Base-by-base conservation (phyloP, 1,140 invertebrate species). In the Aphaenogaster floridana region DNA sequence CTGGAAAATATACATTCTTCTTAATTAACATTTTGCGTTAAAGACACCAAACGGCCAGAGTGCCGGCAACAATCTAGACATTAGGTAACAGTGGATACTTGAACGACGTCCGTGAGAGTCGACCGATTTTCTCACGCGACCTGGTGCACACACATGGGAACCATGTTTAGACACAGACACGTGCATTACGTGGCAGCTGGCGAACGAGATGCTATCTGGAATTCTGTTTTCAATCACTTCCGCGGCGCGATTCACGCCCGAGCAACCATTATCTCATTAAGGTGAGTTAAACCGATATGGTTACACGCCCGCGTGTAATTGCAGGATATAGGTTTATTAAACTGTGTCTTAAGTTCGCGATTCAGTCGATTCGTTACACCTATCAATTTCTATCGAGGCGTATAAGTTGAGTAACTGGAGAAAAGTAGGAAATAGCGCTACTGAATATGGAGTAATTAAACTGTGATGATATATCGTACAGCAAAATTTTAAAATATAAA, bases 111-210 rank as follows among this genome's bases (percentile, higher is more conserved):
- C 79, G 81, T 90, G 91, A 91, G 91, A 91, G 86, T 87, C 86
- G 76, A 80, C 28, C 57, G 85, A 91, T 92, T 92, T 92, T 92
- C 90, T 90, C 91, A 92, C 88, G 90, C 78, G 85, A 87, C 45
- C 87, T 15, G 78, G 42, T 15, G 42, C 42, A 45, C n/a, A 52
- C 21, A 28, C 68, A 72, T 52, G 79, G 68, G 61, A 85, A 79
- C 48, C 42, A 11, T 28, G 64, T 50, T 87, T 84, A 88, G 45
- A 69, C 81, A 61, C 34, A 86, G 74, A 85, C 64, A 57, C 34
- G 42, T 28, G 28, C 39, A 79, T 72, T 86, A 85, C 17, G 13
- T 64, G n/a, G 63, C 34, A 17, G 39, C 50, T 48, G 61, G 63
- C 63, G 76, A 89, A 80, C 68, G 63, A 89, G 89, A 87, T 86